Evolutionary conservation across 2,797 vertebrate species (phyloP), one percentile per base, ranked within the genome.

Genomic region (Dendrocincla tyrannina): DNA sequence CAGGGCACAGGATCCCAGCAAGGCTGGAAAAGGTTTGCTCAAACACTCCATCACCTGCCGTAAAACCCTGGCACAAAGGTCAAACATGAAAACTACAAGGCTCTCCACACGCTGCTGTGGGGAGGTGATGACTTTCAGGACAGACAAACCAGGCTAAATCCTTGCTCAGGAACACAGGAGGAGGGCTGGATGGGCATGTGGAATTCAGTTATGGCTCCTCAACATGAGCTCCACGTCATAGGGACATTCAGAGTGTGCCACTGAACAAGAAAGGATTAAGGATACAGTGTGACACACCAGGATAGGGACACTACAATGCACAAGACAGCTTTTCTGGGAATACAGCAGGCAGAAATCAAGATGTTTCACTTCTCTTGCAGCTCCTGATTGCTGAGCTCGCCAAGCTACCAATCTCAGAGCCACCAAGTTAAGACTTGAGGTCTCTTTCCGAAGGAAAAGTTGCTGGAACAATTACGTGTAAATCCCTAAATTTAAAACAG

Each of bases 401-500:
- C 37, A 13, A 28, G 12, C 19, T 32, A 11, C 53, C 3, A 2
- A 28, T 9, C 52, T 37, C n/a, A 8, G 55, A 91, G 42, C 25
- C 56, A 39, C 9, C 1, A 7, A 37, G 14, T 8, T 8, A 0
- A 0, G 58, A 41, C 13, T 50, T 20, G 3, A 47, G 50, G 27
- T 25, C 46, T 66, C 41, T 5, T 67, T 37, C 20, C 1, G 1
- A 53, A 47, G 67, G 30, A 90, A 81, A 55, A 89, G 44, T 53
- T 44, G n/a, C 52, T 27, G 37, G n/a, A 63, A 68, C 0, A 0
- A 9, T 82, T 52, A 13, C 1, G 4, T 41, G 55, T 41, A 68
- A 85, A 91, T 44, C 52, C 47, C 59, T 33, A 75, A 69, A 94
- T 94, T 22, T 44, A 59, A 94, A 92, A 46, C 84, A 95, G 92